A percentile compares a stretch with the other conserved stretches of the same genome.
These are phyloP conservation scores for Calameuta filiformis DNA, from an alignment of 2,888 invertebrate species.

Conservation along the genomic window DNA sequence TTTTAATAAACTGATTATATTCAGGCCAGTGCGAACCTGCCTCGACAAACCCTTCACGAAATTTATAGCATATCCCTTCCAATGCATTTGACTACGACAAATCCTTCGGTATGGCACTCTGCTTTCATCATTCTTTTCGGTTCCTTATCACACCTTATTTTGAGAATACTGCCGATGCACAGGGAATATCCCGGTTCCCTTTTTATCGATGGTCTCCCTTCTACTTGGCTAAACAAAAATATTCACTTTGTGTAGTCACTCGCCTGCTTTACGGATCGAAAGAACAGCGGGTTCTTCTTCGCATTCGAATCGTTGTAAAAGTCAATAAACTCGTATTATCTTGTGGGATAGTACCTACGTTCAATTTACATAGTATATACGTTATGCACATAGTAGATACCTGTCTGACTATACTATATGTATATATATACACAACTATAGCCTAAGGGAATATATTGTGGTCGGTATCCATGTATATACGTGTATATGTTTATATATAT, in stretches of 20 bases:
- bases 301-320: neutral
- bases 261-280: neutral
- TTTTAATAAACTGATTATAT: conserved; percentile 40
- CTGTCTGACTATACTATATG: neutral
- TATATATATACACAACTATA: neutral
- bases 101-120: neutral
- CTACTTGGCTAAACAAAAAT: neutral
- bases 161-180: neutral
- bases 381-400: neutral
- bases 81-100: neutral
- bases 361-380: neutral
- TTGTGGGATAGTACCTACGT: neutral
- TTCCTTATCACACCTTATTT: neutral
- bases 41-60: neutral
- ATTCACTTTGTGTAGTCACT: neutral
- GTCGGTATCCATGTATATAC: too few species aligned
- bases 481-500: too few species aligned
- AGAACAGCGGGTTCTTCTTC: neutral
- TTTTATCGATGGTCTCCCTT: neutral
- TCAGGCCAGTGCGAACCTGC: neutral
- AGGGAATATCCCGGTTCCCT: neutral
- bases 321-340: neutral
- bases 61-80: neutral
- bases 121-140: conserved; percentile 35
- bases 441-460: neutral